These are phyloP conservation scores for Drosophila pegasa DNA, from an alignment of 2,888 invertebrate genomes.

Conservation along the genomic window DNA sequence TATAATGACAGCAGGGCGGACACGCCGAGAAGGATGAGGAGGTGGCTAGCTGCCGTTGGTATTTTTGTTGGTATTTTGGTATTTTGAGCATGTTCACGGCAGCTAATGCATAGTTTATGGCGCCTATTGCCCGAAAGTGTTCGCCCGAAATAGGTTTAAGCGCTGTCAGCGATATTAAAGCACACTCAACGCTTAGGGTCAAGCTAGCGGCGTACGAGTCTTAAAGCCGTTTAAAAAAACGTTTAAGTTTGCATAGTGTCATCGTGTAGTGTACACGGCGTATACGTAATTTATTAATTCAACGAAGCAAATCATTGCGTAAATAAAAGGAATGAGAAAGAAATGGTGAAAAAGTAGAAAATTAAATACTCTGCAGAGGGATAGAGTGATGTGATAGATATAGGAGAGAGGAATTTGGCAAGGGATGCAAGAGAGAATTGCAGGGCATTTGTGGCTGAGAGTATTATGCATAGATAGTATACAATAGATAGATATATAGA, in stretches of 20 bases:
- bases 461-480: too few species aligned
- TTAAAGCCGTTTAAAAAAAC: not conserved
- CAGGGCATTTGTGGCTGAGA: too few species aligned
- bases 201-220: not conserved
- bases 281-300: conserved; percentile 72
- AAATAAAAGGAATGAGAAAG: not conserved
- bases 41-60: conserved; percentile 34
- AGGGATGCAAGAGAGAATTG: too few species aligned
- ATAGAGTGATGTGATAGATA: too few species aligned
- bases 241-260: conserved; percentile 40
- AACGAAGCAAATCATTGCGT: conserved; percentile 77
- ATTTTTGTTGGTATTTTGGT: conserved; percentile 72
- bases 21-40: not conserved
- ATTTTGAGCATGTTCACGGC: conserved; percentile 70
- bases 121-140: conserved; percentile 71
- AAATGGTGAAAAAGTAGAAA: not conserved
- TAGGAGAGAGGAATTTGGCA: too few species aligned
- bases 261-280: conserved; percentile 29
- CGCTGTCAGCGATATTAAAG: conserved; percentile 17
- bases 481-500: too few species aligned
- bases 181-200: not conserved
- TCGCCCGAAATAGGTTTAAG: conserved; percentile 62
- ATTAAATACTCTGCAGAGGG: not conserved
- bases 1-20: conserved; percentile 46
- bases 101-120: conserved; percentile 79